Conservation (phyloP, 2,888 invertebrate genomes). For the Protonemura montana region DNA sequence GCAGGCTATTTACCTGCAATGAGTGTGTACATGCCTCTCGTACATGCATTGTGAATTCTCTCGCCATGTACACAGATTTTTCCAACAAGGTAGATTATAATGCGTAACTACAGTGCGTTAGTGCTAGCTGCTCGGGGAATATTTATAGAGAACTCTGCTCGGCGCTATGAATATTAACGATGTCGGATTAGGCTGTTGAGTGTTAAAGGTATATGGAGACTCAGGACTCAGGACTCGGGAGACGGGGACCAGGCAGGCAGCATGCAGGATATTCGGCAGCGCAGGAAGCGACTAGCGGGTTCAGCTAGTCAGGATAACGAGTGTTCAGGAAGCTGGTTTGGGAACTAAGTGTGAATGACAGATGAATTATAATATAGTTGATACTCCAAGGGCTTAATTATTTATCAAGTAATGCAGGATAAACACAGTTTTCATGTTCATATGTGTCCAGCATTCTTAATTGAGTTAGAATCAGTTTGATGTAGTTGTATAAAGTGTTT, state of each 20-base stretch:
- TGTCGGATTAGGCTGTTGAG: conserved; percentile 53
- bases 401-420: not conserved
- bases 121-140: conserved; percentile 15
- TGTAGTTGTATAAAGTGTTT: not conserved
- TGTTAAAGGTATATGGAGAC: not conserved
- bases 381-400: not conserved
- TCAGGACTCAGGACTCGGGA: not conserved
- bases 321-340: not conserved
- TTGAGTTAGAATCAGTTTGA: not conserved
- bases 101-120: conserved; percentile 21
- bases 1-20: not conserved
- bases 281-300: not conserved
- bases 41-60: not conserved
- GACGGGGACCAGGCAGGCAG: not conserved
- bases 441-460: not conserved
- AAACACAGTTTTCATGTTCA: not conserved
- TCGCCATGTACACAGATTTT: not conserved
- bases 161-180: conserved; percentile 57
- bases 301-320: not conserved
- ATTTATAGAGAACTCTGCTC: conserved; percentile 37
- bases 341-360: not conserved
- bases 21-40: not conserved
- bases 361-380: not conserved
- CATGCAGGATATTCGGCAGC: not conserved
- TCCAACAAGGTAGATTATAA: conserved; percentile 24